These are phyloP conservation scores for Damaliscus lunatus DNA, from an alignment of 2,113 vertebrate species.

Conservation along the genomic window DNA sequence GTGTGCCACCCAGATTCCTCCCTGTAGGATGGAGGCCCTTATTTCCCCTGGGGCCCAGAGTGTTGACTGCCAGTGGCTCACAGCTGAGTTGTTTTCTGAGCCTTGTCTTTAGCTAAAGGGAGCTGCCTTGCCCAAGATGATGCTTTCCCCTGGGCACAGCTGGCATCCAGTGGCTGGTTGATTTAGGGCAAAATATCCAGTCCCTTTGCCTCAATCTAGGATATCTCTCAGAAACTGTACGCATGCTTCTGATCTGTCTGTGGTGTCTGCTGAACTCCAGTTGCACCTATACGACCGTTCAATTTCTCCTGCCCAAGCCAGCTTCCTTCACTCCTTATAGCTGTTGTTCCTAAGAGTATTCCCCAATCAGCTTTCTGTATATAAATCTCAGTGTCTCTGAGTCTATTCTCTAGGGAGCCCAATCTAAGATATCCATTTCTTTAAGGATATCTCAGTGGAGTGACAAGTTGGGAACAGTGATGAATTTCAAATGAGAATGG, in stretches of 20 bases:
- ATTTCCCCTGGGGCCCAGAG: no score
- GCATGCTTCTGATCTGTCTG: background rate
- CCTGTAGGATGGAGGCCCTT: background rate
- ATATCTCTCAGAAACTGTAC: background rate
- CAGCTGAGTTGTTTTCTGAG: background rate
- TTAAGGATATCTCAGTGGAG: background rate
- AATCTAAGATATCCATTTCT: background rate
- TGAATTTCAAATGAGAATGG: background rate
- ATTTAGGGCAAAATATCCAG: background rate
- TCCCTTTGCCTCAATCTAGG: background rate
- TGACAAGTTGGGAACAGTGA: background rate
- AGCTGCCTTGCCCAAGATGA: background rate
- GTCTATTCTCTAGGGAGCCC: background rate
- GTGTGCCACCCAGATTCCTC: background rate
- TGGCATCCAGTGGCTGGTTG: background rate
- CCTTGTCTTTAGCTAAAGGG: background rate
- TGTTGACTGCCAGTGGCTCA: background rate
- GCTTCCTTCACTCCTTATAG: background rate
- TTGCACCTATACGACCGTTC: background rate
- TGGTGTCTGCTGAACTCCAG: background rate
- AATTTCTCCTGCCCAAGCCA: background rate
- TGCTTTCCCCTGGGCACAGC: background rate
- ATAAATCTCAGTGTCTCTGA: background rate
- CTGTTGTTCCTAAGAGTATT: background rate
- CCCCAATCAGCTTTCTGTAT: background rate